Evolutionary conservation across 2,888 invertebrate species (phyloP).

Genomic region (Microctonus brassicae): DNA sequence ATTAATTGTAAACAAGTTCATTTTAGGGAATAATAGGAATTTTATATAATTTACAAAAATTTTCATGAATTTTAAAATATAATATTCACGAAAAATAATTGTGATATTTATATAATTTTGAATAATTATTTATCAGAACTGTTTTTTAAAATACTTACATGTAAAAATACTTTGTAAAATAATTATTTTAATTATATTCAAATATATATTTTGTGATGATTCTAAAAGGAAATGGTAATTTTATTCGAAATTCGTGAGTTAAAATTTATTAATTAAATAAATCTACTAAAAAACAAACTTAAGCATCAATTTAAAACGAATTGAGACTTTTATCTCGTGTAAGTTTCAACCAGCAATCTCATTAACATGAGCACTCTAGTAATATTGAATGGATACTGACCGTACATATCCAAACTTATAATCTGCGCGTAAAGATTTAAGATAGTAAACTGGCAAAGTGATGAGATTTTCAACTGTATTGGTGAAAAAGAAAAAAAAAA

Average conservation of each 20-base stretch:
- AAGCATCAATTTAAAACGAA: slow-evolving; percentile 1
- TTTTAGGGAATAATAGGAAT: background rate
- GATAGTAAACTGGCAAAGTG: slow-evolving; percentile 45
- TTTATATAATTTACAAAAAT: background rate
- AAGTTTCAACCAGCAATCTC: slow-evolving; percentile 59
- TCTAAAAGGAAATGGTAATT: too few species aligned
- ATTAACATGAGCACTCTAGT: slow-evolving; percentile 52
- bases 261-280: too few species aligned
- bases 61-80: background rate
- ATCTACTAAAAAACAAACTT: background rate
- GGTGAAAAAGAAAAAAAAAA: slow-evolving; percentile 3
- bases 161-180: too few species aligned
- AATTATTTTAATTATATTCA: too few species aligned
- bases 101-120: background rate
- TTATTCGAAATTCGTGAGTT: too few species aligned
- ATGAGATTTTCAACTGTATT: slow-evolving; percentile 15
- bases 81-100: background rate
- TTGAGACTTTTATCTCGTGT: slow-evolving; percentile 47
- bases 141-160: too few species aligned
- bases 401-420: slow-evolving; percentile 37
- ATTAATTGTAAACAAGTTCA: background rate
- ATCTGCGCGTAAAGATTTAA: slow-evolving; percentile 30
- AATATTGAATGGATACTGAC: slow-evolving; percentile 49
- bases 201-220: too few species aligned
- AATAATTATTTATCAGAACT: background rate